Evolutionary conservation across 2,888 invertebrate species (phyloP).

Genomic region (Willowsia nigromaculata): DNA sequence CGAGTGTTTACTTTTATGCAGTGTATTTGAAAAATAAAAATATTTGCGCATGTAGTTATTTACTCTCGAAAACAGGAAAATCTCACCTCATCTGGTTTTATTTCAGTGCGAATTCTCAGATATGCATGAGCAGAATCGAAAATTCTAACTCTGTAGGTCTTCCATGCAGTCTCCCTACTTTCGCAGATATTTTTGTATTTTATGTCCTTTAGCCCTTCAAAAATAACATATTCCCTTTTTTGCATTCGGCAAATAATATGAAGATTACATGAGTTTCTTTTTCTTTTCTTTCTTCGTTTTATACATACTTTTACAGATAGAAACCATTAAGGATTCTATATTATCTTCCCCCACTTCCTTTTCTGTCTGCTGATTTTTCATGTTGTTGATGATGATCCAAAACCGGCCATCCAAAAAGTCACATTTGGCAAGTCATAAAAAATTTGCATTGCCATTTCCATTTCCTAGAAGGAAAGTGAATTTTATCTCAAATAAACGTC

Average conservation of each 20-base stretch:
- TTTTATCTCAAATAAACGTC: neutral
- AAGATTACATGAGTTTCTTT: too few species aligned
- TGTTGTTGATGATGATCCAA: conserved; percentile 51
- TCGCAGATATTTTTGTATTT: neutral
- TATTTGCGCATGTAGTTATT: too few species aligned
- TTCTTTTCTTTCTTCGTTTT: too few species aligned
- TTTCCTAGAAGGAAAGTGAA: conserved; percentile 20
- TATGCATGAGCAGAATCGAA: too few species aligned
- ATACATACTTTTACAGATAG: neutral
- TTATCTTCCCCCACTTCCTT: neutral
- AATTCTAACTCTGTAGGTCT: neutral
- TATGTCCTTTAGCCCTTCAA: neutral
- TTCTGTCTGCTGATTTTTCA: conserved; percentile 41
- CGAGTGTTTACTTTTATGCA: neutral
- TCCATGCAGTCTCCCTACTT: neutral
- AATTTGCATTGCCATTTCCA: conserved; percentile 33
- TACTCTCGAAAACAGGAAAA: too few species aligned
- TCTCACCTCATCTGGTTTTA: too few species aligned
- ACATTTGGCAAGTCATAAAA: conserved; percentile 60
- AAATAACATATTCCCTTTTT: neutral
- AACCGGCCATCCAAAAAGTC: conserved; percentile 41
- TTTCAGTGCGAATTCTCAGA: too few species aligned
- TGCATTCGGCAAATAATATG: neutral
- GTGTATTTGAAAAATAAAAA: neutral
- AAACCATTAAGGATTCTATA: neutral